A percentile compares a stretch with the other conserved stretches of the same genome.
These are phyloP conservation scores for Athene cunicularia DNA, from an alignment of 2,113 vertebrate genomes.

Conservation along the genomic window DNA sequence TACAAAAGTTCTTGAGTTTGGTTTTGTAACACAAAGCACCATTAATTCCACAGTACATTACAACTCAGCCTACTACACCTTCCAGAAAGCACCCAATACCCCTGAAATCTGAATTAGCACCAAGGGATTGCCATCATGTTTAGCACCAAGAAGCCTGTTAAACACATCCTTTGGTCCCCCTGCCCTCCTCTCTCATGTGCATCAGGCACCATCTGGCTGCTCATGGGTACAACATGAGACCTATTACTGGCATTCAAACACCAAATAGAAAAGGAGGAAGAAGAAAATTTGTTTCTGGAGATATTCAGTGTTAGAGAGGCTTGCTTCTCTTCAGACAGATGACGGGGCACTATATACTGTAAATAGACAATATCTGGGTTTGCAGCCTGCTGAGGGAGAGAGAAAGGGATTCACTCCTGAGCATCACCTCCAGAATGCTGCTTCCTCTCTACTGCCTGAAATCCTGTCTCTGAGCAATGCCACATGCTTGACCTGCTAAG, in stretches of 20 bases:
- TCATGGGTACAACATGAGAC: background rate
- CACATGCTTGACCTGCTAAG: background rate
- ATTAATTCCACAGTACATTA: conserved; percentile 60
- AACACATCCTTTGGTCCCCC: background rate
- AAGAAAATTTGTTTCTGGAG: background rate
- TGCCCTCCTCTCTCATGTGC: background rate
- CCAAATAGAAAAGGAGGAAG: conserved; percentile 6
- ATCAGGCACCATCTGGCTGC: background rate
- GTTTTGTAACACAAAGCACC: conserved; percentile 63
- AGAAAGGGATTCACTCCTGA: background rate
- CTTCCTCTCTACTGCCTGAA: background rate
- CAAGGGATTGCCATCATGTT: conserved; percentile 40
- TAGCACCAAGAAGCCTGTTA: conserved; percentile 64
- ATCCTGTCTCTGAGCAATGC: background rate
- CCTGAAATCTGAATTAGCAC: conserved; percentile 61
- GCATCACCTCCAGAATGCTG: background rate
- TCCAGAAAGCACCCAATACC: conserved; percentile 47
- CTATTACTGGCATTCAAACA: background rate
- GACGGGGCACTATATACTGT: background rate
- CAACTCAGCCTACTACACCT: background rate
- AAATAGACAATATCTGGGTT: background rate
- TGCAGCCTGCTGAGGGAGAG: background rate
- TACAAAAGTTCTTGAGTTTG: conserved; percentile 48
- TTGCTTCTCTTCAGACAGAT: conserved; percentile 1
- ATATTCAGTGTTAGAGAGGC: conserved; percentile 6